A percentile compares a stretch with the other conserved stretches of the same genome.
These are phyloP conservation scores for Chrysogorgia sp. DNA, from an alignment of 92 coral and sea anemone species.

Conservation along the genomic window DNA sequence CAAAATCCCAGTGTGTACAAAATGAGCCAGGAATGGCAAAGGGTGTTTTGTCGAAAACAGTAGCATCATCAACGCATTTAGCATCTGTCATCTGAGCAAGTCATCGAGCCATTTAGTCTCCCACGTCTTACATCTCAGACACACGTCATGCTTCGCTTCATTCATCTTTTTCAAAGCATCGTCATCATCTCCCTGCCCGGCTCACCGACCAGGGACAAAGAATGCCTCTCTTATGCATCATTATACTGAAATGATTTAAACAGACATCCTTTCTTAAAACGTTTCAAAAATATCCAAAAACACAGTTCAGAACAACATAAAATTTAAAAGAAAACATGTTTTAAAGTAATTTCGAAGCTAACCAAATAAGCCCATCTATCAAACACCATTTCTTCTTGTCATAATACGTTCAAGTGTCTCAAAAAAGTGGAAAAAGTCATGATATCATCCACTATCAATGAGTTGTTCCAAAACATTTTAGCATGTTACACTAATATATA, in stretches of 20 bases:
- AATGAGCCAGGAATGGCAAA: not conserved
- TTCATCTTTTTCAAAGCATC: conserved; percentile 4
- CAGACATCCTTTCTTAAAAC: conserved; percentile 25
- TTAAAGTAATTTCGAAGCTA: not conserved
- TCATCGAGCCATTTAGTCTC: not conserved
- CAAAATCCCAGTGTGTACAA: not conserved
- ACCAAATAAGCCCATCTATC: too few relatives aligned
- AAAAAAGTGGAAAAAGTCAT: too few relatives aligned
- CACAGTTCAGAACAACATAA: not conserved
- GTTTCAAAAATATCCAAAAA: not conserved
- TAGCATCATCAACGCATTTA: not conserved
- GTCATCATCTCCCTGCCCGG: conserved; percentile 36
- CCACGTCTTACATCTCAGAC: conserved; percentile 18
- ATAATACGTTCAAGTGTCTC: too few relatives aligned
- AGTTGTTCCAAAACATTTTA: too few relatives aligned
- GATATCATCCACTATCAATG: too few relatives aligned
- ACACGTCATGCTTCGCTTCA: conserved; percentile 3
- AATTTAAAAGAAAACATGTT: not conserved
- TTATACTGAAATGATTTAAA: conserved; percentile 45
- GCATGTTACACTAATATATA: too few relatives aligned
- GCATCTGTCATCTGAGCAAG: not conserved
- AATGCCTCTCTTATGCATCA: conserved; percentile 29
- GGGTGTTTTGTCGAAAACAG: not conserved
- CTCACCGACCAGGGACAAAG: conserved; percentile 33
- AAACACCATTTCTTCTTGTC: too few relatives aligned